Base-by-base conservation (phyloP, 2,113 vertebrate species). In the Delphinapterus leucas region DNA sequence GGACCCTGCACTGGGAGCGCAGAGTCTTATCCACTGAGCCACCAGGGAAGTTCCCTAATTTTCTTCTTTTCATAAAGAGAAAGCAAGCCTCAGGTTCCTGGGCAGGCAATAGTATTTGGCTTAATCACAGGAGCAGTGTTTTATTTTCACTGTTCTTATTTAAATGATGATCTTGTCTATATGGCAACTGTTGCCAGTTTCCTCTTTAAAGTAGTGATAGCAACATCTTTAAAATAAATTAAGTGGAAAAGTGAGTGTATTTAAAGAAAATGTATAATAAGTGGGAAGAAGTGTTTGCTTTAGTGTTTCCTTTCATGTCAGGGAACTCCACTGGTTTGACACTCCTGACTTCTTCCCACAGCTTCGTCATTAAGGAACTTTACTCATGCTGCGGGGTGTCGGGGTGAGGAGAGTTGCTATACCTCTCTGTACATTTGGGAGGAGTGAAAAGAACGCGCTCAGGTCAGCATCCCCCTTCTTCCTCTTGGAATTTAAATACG, bases 221-320 rank as follows among this genome's bases (percentile, higher is more conserved):
- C 89, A 94, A 82, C 5, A 5, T 82, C 53, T 85, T 76, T 82
- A 76, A 76, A 85, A 85, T 60, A 70, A 70, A 84, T 84, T 88
- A 79, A 61, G 41, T 73, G 70, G 28, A 93, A 89, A 89, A 82
- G 33, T 87, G 33, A 71, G 28, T 77, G 14, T 21, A 20, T 67
- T 77, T 86, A 58, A 95, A 74, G 20, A 68, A 95, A 87, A 93
- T 1, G 5, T 28, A 60, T 61, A 65, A 81, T 81, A 90, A 92
- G 55, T 94, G 23, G 18, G 28, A 95, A 92, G 71, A 82, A 89
- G 5, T 73, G 5, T 73, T 97, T 61, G 15, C 33, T 94, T 80
- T 90, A 79, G 25, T n/a, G 12, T 80, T 92, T 93, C 36, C 73
- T 89, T 61, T n/a, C 36, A 26, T 21, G 44, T n/a, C 68, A 41